A percentile compares a stretch with the other conserved stretches of the same genome.
These are phyloP conservation scores for Polyommatus iphigenia DNA, from an alignment of 2,888 invertebrate species.

Conservation along the genomic window DNA sequence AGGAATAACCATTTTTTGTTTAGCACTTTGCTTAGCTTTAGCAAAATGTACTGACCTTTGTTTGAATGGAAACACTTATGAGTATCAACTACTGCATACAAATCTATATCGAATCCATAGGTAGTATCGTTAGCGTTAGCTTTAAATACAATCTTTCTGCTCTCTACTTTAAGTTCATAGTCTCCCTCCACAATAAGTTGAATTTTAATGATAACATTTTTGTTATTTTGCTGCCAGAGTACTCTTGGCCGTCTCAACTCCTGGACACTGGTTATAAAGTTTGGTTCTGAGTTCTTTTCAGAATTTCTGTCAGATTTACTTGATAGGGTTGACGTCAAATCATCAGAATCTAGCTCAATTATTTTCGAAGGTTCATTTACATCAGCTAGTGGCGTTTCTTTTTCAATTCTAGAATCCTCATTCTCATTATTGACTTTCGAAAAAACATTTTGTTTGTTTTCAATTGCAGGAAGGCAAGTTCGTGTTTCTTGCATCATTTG, in stretches of 20 bases:
- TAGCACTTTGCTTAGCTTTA: constrained; percentile 56
- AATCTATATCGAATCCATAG: constrained; percentile 62
- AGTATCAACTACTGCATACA: constrained; percentile 61
- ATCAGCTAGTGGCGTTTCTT: constrained; percentile 9
- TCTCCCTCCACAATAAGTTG: constrained; percentile 56
- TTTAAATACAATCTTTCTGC: constrained; percentile 53
- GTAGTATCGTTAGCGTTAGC: constrained; percentile 49
- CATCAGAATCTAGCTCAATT: constrained; percentile 51
- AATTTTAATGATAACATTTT: constrained; percentile 57
- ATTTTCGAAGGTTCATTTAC: constrained; percentile 35
- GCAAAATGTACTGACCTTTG: constrained; percentile 64
- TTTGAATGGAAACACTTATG: constrained; percentile 52
- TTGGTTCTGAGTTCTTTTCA: constrained; percentile 33
- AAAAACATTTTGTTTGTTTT: constrained; percentile 7
- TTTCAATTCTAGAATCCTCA: background rate
- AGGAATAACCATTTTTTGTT: constrained; percentile 61
- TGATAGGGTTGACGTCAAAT: constrained; percentile 45
- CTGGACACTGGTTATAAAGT: constrained; percentile 35
- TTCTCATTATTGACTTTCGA: background rate
- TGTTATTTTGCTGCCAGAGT: constrained; percentile 63
- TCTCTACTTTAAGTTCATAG: constrained; percentile 56
- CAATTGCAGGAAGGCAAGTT: background rate
- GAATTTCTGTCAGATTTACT: constrained; percentile 12
- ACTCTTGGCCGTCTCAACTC: constrained; percentile 55
- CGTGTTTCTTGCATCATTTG: constrained; percentile 30